Evolutionary conservation across 2,797 vertebrate genomes (phyloP), one percentile per base, ranked within the genome.

Genomic region (Myiotriccus ornatus): DNA sequence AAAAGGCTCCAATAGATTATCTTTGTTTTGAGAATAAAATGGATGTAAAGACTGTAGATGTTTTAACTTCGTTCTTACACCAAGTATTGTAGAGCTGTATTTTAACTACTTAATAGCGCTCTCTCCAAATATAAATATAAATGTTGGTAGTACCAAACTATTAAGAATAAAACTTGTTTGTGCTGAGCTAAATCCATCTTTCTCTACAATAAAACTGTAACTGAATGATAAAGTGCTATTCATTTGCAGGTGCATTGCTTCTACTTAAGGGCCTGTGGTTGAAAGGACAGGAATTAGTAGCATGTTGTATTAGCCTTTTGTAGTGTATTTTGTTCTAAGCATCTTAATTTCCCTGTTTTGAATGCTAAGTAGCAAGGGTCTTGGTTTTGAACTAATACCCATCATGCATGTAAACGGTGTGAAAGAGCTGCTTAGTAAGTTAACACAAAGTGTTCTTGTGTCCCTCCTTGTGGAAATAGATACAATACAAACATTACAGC

Each of bases 401-500:
- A 99, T 99, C 99, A 98, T 98, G 98, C 99, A 99, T 99, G 98
- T 98, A 99, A 99, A 99, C 98, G 98, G 99, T 99, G 99, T 99
- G 99, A 99, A 99, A 99, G 99, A 98, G 98, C 98, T 98, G 98
- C 99, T 99, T 98, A 99, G 99, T 98, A 98, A 98, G 98, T 99
- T 98, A 99, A 98, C 98, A 98, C 98, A 98, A 99, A 99, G 99
- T 99, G 99, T 99, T 99, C 99, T 99, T 99, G 99, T 99, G 99
- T 99, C 98, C 98, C 98, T 98, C 98, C 99, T 99, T 98, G 98
- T 99, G 99, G 99, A 99, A 99, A 99, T 99, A 99, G 99, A 99
- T 99, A 99, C 99, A 99, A 99, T 99, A 99, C 99, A 99, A 99
- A 99, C 99, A 99, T 99, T 98, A 99, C 99, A 99, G 99, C 99